Conservation (phyloP, 2,113 vertebrate species). For the Tichodroma muraria region DNA sequence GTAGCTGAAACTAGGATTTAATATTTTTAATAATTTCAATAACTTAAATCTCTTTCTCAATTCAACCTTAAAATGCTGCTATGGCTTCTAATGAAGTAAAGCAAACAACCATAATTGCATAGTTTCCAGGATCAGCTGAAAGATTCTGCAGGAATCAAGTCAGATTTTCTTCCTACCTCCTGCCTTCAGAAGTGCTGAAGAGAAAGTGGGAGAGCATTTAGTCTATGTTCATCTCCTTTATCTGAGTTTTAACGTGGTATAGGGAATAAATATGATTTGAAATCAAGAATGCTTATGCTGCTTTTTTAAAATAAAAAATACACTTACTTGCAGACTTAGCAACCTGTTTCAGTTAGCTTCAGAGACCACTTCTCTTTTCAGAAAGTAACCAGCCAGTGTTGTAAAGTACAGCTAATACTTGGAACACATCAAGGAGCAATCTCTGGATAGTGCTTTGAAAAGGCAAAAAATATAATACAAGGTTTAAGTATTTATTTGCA, state of each 20-base stretch:
- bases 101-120: not conserved
- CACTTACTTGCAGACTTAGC: not conserved
- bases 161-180: not conserved
- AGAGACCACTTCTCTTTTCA: not conserved
- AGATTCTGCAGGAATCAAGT: not conserved
- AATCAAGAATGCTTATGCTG: not conserved
- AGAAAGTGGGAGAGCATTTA: not conserved
- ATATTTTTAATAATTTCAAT: not conserved
- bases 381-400: not conserved
- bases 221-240: not conserved
- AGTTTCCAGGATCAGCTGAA: not conserved
- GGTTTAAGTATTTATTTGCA: not conserved
- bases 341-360: not conserved
- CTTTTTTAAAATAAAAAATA: not conserved
- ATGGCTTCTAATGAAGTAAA: not conserved
- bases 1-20: not conserved
- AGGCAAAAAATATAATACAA: not conserved
- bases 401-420: not conserved
- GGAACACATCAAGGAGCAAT: not conserved
- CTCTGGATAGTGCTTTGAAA: not conserved
- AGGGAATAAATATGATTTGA: not conserved
- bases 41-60: not conserved
- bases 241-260: not conserved
- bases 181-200: not conserved
- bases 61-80: not conserved